Base-by-base conservation (phyloP, 2,113 vertebrate species). In the Pholis gunnellus region DNA sequence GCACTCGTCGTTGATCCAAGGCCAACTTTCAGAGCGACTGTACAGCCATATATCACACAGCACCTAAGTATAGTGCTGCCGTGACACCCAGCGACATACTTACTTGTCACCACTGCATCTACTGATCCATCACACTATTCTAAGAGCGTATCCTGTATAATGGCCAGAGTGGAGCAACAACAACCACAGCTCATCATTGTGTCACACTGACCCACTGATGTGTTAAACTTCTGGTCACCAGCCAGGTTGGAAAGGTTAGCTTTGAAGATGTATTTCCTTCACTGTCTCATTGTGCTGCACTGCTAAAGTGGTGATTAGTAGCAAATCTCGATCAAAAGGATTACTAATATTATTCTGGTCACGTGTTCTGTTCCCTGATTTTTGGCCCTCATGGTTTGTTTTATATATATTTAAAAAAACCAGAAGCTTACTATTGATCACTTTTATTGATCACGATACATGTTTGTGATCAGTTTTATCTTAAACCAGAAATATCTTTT, bases 71-170 rank as follows among this genome's bases (percentile, higher is more conserved):
- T 89, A 88, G 86, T 34, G 1, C 36, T 54, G 48, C 70, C 59
- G 60, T 82, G 75, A 79, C 50, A 87, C 74, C 60, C 36, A 48
- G 40, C 40, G 77, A 84, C 87, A 86, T 89, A 86, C 40, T 56
- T 65, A 59, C 84, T 75, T 84, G 79, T 90, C 90, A 87, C 6
- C 79, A 76, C 76, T 22, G 13, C 25, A 73, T 89, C 75, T 61
- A 63, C 84, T 75, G 84, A 87, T 83, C 86, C 72, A 44, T 88
- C 89, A 75, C 82, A 59, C 81, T 87, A 85, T 87, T 90, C 84
- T 72, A 75, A 79, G 81, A 85, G 66, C 0, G 64, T 17, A 75
- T 78, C 61, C 63, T 68, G 52, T 64, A 0, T 74, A 61, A 80
- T 59, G 44, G 59, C 44, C 40, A 31, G 17, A 9, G 9, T 63